These are phyloP conservation scores for Sebastes ruberrimus DNA, from an alignment of 2,797 vertebrate genomes.

Conservation along the genomic window DNA sequence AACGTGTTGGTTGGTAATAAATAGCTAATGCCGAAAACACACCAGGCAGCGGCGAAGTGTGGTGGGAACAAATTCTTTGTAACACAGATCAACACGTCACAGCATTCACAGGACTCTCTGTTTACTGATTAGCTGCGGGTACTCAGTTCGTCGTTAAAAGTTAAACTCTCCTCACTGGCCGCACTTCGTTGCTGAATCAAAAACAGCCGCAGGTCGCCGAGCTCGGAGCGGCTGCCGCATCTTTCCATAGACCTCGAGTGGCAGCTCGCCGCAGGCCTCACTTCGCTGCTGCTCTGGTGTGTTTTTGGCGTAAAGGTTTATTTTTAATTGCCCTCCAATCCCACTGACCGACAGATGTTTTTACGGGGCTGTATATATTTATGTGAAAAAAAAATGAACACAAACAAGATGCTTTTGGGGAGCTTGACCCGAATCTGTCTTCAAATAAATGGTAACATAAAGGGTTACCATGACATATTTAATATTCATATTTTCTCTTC, in stretches of 20 bases:
- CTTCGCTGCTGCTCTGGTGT: not conserved
- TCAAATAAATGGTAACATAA: not conserved
- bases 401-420: constrained; percentile 16
- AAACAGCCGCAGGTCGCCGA: too few relatives aligned
- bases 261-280: too few relatives aligned
- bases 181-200: not conserved
- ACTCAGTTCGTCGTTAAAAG: too few relatives aligned
- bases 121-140: too few relatives aligned
- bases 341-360: not conserved
- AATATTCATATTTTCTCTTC: not conserved
- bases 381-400: not conserved
- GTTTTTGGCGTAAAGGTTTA: not conserved
- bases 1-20: not conserved
- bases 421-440: not conserved
- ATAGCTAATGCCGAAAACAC: not conserved
- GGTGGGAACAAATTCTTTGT: too few relatives aligned
- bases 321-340: not conserved
- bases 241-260: too few relatives aligned
- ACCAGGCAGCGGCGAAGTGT: too few relatives aligned
- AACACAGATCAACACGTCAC: too few relatives aligned
- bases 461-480: not conserved
- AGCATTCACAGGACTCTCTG: too few relatives aligned
- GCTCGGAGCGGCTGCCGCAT: too few relatives aligned
- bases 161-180: not conserved
- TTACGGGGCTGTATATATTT: not conserved